These are phyloP conservation scores for Okapia johnstoni DNA, from an alignment of 2,113 vertebrate species.

Conservation along the genomic window DNA sequence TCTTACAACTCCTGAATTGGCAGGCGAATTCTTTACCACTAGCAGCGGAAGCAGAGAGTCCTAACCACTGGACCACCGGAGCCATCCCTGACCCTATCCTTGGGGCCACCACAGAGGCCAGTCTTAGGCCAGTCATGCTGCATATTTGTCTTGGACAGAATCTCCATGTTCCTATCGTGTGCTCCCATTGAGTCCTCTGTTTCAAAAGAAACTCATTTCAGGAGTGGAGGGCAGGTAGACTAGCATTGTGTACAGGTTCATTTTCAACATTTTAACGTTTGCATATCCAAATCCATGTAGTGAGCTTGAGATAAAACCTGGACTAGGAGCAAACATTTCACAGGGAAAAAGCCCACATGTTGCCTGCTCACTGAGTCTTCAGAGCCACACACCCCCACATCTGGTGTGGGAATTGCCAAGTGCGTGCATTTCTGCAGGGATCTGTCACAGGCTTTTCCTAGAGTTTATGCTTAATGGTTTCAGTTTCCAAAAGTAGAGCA, in stretches of 20 bases:
- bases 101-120: background rate
- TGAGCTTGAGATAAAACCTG: background rate
- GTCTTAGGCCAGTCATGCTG: background rate
- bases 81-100: background rate
- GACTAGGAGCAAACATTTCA: background rate
- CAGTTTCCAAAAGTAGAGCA: background rate
- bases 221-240: background rate
- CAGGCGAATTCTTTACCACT: background rate
- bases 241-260: background rate
- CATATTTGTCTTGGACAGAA: background rate
- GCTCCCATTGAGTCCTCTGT: background rate
- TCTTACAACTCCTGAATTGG: background rate
- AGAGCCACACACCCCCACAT: background rate
- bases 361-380: background rate
- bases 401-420: background rate
- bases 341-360: background rate
- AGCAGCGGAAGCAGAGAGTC: background rate
- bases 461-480: background rate
- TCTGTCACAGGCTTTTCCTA: background rate
- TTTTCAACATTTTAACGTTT: background rate
- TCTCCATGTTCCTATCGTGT: background rate
- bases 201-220: background rate
- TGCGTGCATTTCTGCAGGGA: background rate
- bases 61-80: background rate
- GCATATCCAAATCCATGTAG: background rate